phyloP scores from a whole-genome alignment of 2,797 vertebrate species.

The Oryzias sinensis region DNA sequence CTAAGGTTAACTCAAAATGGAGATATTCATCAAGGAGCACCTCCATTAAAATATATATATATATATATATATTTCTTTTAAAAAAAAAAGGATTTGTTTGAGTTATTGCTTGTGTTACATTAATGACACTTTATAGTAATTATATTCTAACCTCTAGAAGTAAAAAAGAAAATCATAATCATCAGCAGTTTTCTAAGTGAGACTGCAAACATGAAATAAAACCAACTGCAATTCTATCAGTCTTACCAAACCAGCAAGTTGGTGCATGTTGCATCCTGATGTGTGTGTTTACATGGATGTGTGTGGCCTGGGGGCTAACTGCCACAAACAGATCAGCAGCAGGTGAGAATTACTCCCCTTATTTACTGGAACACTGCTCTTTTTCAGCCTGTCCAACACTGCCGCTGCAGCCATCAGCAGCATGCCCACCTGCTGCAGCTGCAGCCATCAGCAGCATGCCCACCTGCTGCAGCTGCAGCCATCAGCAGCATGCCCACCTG shows the following conservation, averaged over 20 bases:
- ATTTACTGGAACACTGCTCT: slow-evolving; percentile 35
- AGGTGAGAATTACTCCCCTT: slow-evolving; percentile 30
- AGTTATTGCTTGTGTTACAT: no score
- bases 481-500: slow-evolving; percentile 22
- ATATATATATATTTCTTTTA: no score
- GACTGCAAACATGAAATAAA: no score
- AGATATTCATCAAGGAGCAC: not conserved
- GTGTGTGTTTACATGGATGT: slow-evolving; percentile 3
- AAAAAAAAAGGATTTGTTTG: no score
- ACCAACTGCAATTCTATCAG: not conserved
- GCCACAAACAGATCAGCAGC: slow-evolving; percentile 45
- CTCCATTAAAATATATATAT: no score
- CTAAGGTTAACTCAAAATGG: slow-evolving; percentile 16
- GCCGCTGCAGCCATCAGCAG: slow-evolving; percentile 24
- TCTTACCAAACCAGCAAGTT: slow-evolving; percentile 23
- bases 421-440: slow-evolving; percentile 6
- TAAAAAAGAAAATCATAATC: no score
- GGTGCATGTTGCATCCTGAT: no score
- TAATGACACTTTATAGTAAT: no score
- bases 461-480: slow-evolving; percentile 17
- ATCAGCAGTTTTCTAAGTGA: no score
- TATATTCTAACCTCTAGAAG: no score
- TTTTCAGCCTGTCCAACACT: not conserved
- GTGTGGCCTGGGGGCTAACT: slow-evolving; percentile 39
- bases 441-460: slow-evolving; percentile 32